Percentiles rank a stretch among this genome's conserved stretches.
Evolutionary conservation across 2,113 vertebrate species (phyloP).

Genomic region (Piprites chloris): DNA sequence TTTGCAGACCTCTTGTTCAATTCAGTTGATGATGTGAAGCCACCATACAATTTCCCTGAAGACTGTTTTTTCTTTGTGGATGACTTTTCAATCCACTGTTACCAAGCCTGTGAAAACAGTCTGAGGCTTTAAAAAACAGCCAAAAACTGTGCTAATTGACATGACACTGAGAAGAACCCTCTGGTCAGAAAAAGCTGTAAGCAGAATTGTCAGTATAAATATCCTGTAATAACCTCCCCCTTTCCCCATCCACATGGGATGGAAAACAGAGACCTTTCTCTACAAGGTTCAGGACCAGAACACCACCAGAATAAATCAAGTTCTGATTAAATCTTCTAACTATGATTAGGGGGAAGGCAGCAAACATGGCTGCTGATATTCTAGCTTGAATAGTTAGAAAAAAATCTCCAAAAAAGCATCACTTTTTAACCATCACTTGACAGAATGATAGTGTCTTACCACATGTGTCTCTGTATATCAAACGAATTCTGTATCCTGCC

Average conservation of each 20-base stretch:
- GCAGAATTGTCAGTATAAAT: neutral
- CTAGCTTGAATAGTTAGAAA: neutral
- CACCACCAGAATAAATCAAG: neutral
- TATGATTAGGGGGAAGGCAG: neutral
- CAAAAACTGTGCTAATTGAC: neutral
- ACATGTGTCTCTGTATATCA: neutral
- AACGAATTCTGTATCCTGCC: neutral
- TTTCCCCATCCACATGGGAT: neutral
- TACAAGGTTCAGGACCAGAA: neutral
- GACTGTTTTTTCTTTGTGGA: neutral
- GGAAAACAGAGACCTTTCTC: neutral
- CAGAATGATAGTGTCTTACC: neutral
- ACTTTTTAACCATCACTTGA: neutral
- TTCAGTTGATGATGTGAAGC: neutral
- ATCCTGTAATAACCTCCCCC: neutral
- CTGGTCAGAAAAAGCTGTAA: neutral
- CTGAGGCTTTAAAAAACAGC: neutral
- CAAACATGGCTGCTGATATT: neutral
- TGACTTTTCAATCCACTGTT: neutral
- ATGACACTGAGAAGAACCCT: neutral
- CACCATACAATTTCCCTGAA: neutral
- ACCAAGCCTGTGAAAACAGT: neutral
- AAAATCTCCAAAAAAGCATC: neutral
- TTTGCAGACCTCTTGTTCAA: neutral
- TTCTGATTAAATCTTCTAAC: neutral